phyloP scores from a whole-genome alignment of 2,113 vertebrate genomes.

The human (Homo sapiens) region DNA sequence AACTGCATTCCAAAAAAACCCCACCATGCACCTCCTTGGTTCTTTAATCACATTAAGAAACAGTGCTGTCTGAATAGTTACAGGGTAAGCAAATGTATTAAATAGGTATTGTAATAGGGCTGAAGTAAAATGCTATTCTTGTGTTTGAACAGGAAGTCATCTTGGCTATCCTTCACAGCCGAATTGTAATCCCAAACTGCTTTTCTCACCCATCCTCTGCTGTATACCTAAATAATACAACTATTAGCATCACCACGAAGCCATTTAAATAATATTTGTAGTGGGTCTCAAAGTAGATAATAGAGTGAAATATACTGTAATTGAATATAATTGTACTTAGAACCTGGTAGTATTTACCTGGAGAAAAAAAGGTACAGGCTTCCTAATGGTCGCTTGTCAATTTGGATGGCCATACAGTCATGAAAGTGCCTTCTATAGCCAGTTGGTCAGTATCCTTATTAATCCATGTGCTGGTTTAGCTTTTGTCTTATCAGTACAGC shows the following conservation, averaged over 20 bases:
- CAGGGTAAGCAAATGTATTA: not conserved
- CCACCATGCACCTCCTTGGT: not conserved
- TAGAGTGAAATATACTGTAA: not conserved
- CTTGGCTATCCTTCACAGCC: not conserved
- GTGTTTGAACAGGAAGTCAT: not conserved
- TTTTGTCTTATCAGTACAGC: not conserved
- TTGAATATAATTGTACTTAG: not conserved
- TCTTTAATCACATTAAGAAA: constrained; percentile 42
- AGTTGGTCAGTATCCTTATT: not conserved
- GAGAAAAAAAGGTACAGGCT: not conserved
- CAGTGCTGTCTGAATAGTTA: not conserved
- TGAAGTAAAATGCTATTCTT: not conserved
- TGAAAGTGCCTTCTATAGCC: not conserved
- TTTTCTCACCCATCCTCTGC: not conserved
- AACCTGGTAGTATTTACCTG: not conserved
- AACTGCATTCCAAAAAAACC: not conserved
- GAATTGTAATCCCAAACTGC: constrained; percentile 36
- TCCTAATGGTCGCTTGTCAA: not conserved
- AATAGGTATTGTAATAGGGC: not conserved
- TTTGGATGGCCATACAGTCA: not conserved
- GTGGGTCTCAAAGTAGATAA: constrained; percentile 13
- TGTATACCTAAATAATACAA: not conserved
- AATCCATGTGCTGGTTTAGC: not conserved
- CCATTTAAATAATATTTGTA: constrained; percentile 35
- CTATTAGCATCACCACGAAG: not conserved